phyloP scores from a whole-genome alignment of 1,140 invertebrate species.

The Eriocheir sinensis region DNA sequence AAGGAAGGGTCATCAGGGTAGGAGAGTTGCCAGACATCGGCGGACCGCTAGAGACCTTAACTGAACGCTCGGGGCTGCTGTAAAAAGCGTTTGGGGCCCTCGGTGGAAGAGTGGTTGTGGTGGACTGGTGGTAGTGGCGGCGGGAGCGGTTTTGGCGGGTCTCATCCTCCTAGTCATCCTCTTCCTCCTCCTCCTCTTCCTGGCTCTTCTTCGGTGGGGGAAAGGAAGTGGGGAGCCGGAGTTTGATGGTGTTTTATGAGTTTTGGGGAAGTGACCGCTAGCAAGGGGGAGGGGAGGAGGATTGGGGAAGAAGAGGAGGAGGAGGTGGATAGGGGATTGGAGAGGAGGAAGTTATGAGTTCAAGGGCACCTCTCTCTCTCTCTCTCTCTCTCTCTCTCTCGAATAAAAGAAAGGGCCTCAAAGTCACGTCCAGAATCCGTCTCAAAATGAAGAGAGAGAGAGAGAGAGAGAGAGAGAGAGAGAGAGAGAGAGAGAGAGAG shows the following conservation, averaged over 20 bases:
- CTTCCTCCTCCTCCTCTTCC: not conserved
- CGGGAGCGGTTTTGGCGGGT: too few relatives aligned
- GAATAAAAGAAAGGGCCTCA: not conserved
- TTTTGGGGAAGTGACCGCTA: not conserved
- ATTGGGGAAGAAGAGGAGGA: too few relatives aligned
- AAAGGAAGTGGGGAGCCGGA: conserved; percentile 19
- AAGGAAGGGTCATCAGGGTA: not conserved
- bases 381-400: conserved; percentile 22
- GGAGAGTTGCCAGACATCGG: not conserved
- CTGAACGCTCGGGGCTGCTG: not conserved
- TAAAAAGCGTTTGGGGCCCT: not conserved
- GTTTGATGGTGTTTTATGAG: conserved; percentile 17
- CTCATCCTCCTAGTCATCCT: too few relatives aligned
- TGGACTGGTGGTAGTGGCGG: not conserved
- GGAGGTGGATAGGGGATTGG: not conserved
- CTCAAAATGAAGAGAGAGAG: not conserved
- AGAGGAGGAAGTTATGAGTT: conserved; percentile 5
- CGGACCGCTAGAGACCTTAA: not conserved
- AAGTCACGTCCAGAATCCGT: conserved; percentile 6
- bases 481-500: not conserved
- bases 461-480: not conserved
- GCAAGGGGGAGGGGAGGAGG: not conserved
- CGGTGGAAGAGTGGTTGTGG: not conserved
- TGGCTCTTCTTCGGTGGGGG: not conserved
- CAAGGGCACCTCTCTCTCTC: conserved; percentile 11